Base-by-base conservation (phyloP, 2,113 vertebrate species). In the Aix galericulata region DNA sequence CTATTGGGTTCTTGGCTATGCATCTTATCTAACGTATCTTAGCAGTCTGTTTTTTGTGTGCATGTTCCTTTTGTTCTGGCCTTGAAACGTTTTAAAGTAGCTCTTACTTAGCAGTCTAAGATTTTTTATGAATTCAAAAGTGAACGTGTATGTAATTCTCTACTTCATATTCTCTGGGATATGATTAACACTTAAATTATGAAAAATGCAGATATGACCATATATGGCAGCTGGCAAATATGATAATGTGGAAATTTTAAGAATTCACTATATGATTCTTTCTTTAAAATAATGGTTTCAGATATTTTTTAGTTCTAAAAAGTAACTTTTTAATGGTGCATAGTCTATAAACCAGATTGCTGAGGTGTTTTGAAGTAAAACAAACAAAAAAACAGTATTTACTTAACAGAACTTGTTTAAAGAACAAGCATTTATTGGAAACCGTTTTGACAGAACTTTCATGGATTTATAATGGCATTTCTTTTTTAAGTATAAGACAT, bases 231-330 rank as follows among this genome's bases (percentile, higher is more conserved):
- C 82, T 91, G 78, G 85, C 75, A 94, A 78, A 74, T 92, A 82
- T 9, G 84, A 82, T 93, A 88, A 82, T 55, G 5, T 59, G 22
- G 29, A 91, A 85, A 86, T 52, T 82, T 27, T 62, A 46, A 44
- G 7, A 77, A 52, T 82, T 85, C 26, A 69, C 7, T 52, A 25
- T 46, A 3, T 88, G n/a, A 79, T 84, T 78, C n/a, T 85, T 68
- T 66, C 14, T 80, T 69, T 85, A 46, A 62, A 91, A 69, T 44
- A 78, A 58, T 8, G 3, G 3, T 27, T 85, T 82, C 0, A 0
- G 9, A 50, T 79, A 94, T 86, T 15, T 64, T 9, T 72, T 92
- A 85, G 22, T 78, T 79, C 79, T 91, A 75, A 92, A 89, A 89
- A 69, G 16, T 26, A 60, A 18, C 22, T 16, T 62, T 48, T 36